Evolutionary conservation across 2,888 invertebrate species (phyloP).

Genomic region (Autographa pulchrina): DNA sequence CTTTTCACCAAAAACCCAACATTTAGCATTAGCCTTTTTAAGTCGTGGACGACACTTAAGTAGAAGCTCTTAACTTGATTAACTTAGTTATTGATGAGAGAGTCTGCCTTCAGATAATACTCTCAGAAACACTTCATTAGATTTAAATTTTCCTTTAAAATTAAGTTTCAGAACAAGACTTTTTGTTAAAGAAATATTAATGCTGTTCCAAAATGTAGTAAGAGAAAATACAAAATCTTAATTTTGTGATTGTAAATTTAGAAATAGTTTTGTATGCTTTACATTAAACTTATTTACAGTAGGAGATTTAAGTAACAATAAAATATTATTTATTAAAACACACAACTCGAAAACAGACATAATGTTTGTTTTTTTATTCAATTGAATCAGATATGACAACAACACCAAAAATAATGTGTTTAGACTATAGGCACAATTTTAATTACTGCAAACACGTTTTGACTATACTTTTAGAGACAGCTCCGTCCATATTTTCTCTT

Average conservation of each 20-base stretch:
- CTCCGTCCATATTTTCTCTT: slow-evolving; percentile 40
- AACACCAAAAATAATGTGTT: too few species aligned
- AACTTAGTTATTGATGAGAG: slow-evolving; percentile 73
- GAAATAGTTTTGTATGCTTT: not conserved
- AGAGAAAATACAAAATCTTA: too few species aligned
- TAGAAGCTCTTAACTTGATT: slow-evolving; percentile 74
- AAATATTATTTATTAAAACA: too few species aligned
- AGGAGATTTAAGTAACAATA: too few species aligned
- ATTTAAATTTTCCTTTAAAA: slow-evolving; percentile 51
- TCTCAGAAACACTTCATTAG: slow-evolving; percentile 53
- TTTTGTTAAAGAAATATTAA: slow-evolving; percentile 14
- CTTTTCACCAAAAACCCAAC: slow-evolving; percentile 34
- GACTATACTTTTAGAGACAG: too few species aligned
- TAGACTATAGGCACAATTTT: too few species aligned
- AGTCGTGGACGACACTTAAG: slow-evolving; percentile 60
- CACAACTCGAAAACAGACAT: too few species aligned
- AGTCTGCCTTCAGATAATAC: slow-evolving; percentile 56
- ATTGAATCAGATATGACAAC: too few species aligned
- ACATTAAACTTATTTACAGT: too few species aligned
- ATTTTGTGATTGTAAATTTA: not conserved
- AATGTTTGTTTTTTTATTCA: too few species aligned
- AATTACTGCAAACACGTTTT: too few species aligned
- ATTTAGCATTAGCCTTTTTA: slow-evolving; percentile 64
- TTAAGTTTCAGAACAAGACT: slow-evolving; percentile 8
- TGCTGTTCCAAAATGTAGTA: not conserved